phyloP scores from a whole-genome alignment of 2,113 vertebrate species.

The Centropus bengalensis region DNA sequence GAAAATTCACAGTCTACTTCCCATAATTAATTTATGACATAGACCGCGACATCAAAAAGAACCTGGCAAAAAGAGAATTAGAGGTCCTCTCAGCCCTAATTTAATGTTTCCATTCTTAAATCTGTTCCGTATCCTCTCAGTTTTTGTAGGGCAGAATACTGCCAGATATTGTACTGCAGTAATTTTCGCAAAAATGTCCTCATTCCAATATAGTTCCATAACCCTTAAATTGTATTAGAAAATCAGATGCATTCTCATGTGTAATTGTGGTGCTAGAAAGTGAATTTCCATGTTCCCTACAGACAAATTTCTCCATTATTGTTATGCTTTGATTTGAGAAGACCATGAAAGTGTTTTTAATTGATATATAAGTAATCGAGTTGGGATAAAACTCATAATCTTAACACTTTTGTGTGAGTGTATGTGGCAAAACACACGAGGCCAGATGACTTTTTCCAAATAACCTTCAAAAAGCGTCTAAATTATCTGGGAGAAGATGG shows the following conservation, averaged over 20 bases:
- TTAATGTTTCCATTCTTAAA: background rate
- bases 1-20: background rate
- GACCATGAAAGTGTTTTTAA: background rate
- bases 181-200: background rate
- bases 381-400: rapidly evolving
- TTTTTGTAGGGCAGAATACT: background rate
- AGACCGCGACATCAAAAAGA: background rate
- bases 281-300: background rate
- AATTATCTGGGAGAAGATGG: background rate
- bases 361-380: rapidly evolving
- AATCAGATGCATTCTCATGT: background rate
- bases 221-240: background rate
- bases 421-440: background rate
- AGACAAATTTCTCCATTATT: background rate
- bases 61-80: background rate
- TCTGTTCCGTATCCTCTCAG: background rate
- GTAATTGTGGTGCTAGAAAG: background rate
- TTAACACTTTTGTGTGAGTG: background rate
- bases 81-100: background rate
- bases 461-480: background rate
- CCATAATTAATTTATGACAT: background rate
- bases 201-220: rapidly evolving
- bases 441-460: rapidly evolving
- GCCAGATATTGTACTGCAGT: background rate
- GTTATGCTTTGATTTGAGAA: background rate